Conservation (phyloP, 2,113 vertebrate species). For the Thalassarche chlororhynchos region DNA sequence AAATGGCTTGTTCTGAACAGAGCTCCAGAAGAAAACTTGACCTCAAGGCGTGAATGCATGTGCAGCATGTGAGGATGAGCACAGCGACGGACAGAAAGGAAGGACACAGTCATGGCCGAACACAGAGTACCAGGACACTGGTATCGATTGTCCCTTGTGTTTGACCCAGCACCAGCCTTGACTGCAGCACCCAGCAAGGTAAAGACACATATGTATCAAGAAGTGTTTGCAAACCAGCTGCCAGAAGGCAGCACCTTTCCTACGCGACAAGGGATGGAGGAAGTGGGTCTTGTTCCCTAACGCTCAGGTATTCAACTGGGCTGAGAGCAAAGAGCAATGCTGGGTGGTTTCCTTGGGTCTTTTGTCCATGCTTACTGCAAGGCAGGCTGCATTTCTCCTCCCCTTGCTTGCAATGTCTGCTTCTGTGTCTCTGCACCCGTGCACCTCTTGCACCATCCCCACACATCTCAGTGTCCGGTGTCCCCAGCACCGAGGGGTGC, state of each 20-base stretch:
- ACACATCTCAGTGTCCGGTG: rapidly evolving
- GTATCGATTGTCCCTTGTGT: not conserved
- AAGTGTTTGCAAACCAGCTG: not conserved
- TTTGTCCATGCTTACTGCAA: not conserved
- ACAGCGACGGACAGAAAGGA: not conserved
- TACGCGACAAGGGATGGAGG: not conserved
- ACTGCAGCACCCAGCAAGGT: no score
- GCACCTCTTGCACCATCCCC: not conserved
- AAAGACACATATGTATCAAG: not conserved
- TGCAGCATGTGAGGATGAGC: not conserved
- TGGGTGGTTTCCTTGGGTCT: not conserved
- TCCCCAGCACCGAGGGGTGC: not conserved
- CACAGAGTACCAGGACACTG: not conserved
- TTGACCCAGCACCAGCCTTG: not conserved
- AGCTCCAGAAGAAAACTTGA: not conserved
- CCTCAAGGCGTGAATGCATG: rapidly evolving
- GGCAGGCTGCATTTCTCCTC: not conserved
- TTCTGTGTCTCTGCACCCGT: not conserved
- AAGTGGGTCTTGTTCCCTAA: not conserved
- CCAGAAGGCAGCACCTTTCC: not conserved
- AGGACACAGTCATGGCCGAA: not conserved
- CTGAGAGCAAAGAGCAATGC: not conserved
- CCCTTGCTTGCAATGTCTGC: not conserved
- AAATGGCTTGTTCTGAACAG: not conserved
- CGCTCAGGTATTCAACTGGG: not conserved